A percentile compares a stretch with the other conserved stretches of the same genome.
Evolutionary conservation across 2,888 invertebrate genomes (phyloP).

Genomic region (Furcula furcula): DNA sequence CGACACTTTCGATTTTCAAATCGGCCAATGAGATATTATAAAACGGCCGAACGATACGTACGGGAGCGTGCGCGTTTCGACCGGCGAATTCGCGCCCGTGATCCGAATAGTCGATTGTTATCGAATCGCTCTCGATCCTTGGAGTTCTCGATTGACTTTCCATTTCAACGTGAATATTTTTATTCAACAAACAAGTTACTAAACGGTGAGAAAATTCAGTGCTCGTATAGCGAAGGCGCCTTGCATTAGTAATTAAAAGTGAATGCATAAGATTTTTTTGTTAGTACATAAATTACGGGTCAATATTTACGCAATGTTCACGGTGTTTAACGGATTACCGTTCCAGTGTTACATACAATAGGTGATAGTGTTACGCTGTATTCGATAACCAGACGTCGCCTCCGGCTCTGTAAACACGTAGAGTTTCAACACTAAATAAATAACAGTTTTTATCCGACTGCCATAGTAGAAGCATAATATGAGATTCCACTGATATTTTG

Average conservation of each 20-base stretch:
- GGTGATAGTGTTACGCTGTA: background rate
- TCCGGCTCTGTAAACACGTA: background rate
- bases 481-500: too few species aligned
- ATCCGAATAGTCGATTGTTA: slow-evolving; percentile 46
- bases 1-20: slow-evolving; percentile 57
- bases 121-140: slow-evolving; percentile 28
- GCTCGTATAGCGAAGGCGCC: slow-evolving; percentile 10
- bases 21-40: slow-evolving; percentile 34
- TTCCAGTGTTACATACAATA: background rate
- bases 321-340: background rate
- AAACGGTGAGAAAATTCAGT: slow-evolving; percentile 26
- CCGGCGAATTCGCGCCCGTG: slow-evolving; percentile 37
- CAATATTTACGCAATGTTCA: background rate
- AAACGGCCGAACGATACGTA: slow-evolving; percentile 21
- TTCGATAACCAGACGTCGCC: background rate
- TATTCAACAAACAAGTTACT: slow-evolving; percentile 47
- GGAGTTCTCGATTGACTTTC: slow-evolving; percentile 57
- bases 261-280: slow-evolving; percentile 2
- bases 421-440: too few species aligned
- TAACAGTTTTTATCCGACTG: too few species aligned
- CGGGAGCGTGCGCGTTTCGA: slow-evolving; percentile 25
- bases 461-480: too few species aligned
- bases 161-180: slow-evolving; percentile 50
- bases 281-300: background rate
- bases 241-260: slow-evolving; percentile 1